Base-by-base conservation (phyloP, 2,113 vertebrate genomes). In the Nyctibius bracteatus region DNA sequence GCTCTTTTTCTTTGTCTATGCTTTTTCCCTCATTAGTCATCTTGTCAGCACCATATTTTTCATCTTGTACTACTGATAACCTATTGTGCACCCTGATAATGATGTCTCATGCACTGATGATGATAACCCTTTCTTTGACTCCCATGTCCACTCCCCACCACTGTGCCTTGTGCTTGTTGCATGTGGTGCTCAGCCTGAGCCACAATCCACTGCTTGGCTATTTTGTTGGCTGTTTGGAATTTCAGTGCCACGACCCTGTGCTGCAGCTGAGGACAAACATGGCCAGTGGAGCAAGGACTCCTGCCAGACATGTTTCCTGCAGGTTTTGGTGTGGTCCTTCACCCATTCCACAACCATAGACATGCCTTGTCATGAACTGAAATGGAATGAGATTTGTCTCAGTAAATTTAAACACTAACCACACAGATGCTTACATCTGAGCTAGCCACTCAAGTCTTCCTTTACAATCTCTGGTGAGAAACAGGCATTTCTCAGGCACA, bases 241-340 rank as follows among this genome's bases (percentile, higher is more conserved):
- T 24, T 78, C 1, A 0, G 9, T 25, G 41, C 15, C 52, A 43
- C 3, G 9, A 9, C 2, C 12, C 19, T 27, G 35, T 61, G 24
- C 37, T 86, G 28, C 63, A 86, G 25, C 19, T 88, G 18, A 28
- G 14, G 33, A 37, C 44, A 72, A 80, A 81, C 3, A 24, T 2
- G 3, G 31, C 10, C 31, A 63, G 7, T 43, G 30, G 7, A 73
- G 19, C 28, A 71, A 71, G 24, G 15, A 59, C 5, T 62, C 28
- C 46, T 77, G 15, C 12, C 75, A 51, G 37, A 51, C 0, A 1
- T 37, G 3, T 12, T 80, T 86, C n/a, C 62, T 86, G 16, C 6
- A 81, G 15, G 10, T 68, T 71, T 75, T 88, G 12, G 16, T 68
- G 66, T 54, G 20, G 7, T 51, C 7, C 5, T 31, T 81, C 57